phyloP scores from a whole-genome alignment of 1,140 invertebrate species.

The Orius insidiosus region DNA sequence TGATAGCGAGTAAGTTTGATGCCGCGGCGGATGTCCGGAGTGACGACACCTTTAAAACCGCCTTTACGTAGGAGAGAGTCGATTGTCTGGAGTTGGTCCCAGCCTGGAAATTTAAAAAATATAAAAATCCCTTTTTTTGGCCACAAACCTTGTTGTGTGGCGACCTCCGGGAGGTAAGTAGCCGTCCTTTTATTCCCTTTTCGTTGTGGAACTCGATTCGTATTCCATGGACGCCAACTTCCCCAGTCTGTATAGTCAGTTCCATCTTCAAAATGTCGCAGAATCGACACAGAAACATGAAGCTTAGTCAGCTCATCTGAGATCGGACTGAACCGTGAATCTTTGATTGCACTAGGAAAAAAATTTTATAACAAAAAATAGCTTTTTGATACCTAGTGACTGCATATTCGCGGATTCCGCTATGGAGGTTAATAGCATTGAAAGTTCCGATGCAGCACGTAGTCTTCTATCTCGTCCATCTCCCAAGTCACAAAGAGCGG shows the following conservation, averaged over 20 bases:
- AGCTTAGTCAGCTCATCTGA: conserved; percentile 84
- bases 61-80: conserved; percentile 94
- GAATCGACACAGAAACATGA: conserved; percentile 88
- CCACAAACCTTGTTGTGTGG: conserved; percentile 77
- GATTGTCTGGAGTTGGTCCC: conserved; percentile 94
- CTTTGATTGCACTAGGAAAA: conserved; percentile 76
- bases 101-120: conserved; percentile 35
- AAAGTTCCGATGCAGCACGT: conserved; percentile 89
- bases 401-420: conserved; percentile 88
- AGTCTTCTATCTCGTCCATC: conserved; percentile 78
- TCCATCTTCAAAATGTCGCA: conserved; percentile 90
- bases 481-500: conserved; percentile 98
- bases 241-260: conserved; percentile 92
- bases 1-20: conserved; percentile 92
- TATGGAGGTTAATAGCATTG: conserved; percentile 83
- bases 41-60: conserved; percentile 84
- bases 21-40: conserved; percentile 63
- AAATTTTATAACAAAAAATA: background rate
- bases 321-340: conserved; percentile 92
- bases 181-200: conserved; percentile 84
- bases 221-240: conserved; percentile 92
- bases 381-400: conserved; percentile 51
- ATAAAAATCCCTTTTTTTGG: background rate
- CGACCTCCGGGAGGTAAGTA: conserved; percentile 95
- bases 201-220: conserved; percentile 95